Conservation (phyloP, 23 tunicate genomes). For the Styela plicata region DNA sequence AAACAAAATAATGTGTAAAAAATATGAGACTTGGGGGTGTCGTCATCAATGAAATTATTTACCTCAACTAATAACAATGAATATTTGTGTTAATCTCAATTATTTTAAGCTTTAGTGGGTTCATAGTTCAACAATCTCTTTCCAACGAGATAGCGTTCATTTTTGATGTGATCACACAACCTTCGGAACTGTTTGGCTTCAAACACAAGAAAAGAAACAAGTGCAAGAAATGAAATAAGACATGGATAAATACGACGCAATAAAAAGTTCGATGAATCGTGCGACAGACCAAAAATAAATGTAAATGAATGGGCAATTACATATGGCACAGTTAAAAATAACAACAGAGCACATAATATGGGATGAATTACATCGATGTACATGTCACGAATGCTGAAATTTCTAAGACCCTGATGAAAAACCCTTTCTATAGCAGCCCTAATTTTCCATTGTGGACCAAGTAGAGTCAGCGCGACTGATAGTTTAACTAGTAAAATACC, state of each 20-base stretch:
- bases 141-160: slow-evolving; percentile 30
- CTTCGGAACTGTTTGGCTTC: slow-evolving; percentile 65
- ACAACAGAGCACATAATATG: slow-evolving; percentile 14
- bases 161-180: slow-evolving; percentile 70
- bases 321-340: slow-evolving; percentile 51
- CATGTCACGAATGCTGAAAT: slow-evolving; percentile 27
- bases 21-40: too few relatives aligned
- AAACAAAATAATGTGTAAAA: too few relatives aligned
- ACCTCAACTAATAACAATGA: too few relatives aligned
- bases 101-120: neutral
- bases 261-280: slow-evolving; percentile 4
- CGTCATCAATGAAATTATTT: too few relatives aligned
- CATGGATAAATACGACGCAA: slow-evolving; percentile 49
- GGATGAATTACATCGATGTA: slow-evolving; percentile 32
- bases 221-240: slow-evolving; percentile 22
- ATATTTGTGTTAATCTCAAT: too few relatives aligned
- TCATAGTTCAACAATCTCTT: slow-evolving; percentile 1
- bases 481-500: slow-evolving; percentile 51
- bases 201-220: slow-evolving; percentile 30
- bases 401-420: slow-evolving; percentile 56
- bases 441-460: slow-evolving; percentile 58
- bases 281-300: slow-evolving; percentile 4
- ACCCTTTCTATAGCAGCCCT: slow-evolving; percentile 49
- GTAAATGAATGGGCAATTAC: slow-evolving; percentile 36
- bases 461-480: slow-evolving; percentile 22